These are phyloP conservation scores for Eulemur rubriventer DNA, from an alignment of 2,797 vertebrate species.

Conservation along the genomic window DNA sequence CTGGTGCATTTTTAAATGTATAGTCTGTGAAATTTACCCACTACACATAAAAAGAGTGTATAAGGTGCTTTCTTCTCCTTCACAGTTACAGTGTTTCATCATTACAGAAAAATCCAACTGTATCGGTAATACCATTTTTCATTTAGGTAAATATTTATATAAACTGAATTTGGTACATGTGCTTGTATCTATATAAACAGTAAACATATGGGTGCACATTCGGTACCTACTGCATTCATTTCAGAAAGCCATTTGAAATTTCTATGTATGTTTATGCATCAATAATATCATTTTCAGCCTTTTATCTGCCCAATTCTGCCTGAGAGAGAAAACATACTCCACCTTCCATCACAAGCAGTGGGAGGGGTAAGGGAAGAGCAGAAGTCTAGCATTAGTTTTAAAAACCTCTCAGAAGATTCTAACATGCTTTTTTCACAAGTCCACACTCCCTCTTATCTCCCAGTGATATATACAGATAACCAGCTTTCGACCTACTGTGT, in stretches of 20 bases:
- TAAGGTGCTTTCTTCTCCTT: not conserved
- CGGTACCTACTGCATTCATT: not conserved
- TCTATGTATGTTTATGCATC: not conserved
- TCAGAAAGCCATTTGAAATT: not conserved
- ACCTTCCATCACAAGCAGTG: not conserved
- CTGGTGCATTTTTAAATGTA: not conserved
- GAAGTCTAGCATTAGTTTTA: not conserved
- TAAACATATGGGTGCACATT: not conserved
- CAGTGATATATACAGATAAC: not conserved
- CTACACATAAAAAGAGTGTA: not conserved
- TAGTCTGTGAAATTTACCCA: not conserved
- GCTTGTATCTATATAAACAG: not conserved
- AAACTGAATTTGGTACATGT: not conserved
- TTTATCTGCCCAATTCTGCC: not conserved
- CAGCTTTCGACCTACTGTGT: not conserved
- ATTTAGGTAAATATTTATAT: slow-evolving; percentile 6
- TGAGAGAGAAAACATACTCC: not conserved
- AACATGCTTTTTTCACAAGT: not conserved
- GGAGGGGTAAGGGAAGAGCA: not conserved
- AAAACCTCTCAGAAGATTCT: not conserved
- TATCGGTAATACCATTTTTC: not conserved
- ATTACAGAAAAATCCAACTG: not conserved
- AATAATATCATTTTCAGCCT: not conserved
- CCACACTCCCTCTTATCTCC: not conserved
- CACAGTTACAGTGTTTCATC: not conserved